phyloP scores from a whole-genome alignment of 2,888 invertebrate species.

The Tineola bisselliella region DNA sequence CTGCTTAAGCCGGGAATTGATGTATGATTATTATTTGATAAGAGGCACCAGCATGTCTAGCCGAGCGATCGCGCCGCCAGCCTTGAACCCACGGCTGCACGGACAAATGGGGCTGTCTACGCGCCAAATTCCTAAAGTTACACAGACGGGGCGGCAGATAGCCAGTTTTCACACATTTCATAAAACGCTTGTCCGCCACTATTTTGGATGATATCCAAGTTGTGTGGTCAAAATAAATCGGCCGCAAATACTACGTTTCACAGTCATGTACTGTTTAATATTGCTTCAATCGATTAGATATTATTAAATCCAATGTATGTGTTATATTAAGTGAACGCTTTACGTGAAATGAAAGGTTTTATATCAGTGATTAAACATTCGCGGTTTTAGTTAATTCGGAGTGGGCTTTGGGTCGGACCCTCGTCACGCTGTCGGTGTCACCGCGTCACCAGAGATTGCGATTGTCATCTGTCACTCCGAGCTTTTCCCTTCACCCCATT shows the following conservation, averaged over 20 bases:
- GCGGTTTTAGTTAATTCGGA: neutral
- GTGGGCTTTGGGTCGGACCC: neutral
- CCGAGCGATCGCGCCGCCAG: neutral
- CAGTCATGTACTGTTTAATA: neutral
- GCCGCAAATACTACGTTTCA: slow-evolving; percentile 10
- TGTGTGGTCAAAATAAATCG: slow-evolving; percentile 19
- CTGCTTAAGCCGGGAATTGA: neutral
- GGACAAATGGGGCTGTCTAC: neutral
- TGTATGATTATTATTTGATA: neutral
- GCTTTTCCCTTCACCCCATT: neutral
- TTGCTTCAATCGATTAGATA: neutral
- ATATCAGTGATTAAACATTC: neutral
- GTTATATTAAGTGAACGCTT: neutral
- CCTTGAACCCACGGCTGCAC: slow-evolving; percentile 1
- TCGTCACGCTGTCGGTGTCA: neutral
- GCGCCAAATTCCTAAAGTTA: neutral
- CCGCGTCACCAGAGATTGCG: neutral
- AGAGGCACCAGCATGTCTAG: slow-evolving; percentile 4
- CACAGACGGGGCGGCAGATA: neutral
- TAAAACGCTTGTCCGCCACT: slow-evolving; percentile 13
- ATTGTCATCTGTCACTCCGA: neutral
- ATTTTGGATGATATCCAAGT: slow-evolving; percentile 19
- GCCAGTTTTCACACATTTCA: slow-evolving; percentile 19
- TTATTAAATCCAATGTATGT: too few relatives aligned
- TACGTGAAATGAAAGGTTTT: neutral